A percentile compares a stretch with the other conserved stretches of the same genome.
phyloP scores from a whole-genome alignment of 2,113 vertebrate species.

The Zeus faber region DNA sequence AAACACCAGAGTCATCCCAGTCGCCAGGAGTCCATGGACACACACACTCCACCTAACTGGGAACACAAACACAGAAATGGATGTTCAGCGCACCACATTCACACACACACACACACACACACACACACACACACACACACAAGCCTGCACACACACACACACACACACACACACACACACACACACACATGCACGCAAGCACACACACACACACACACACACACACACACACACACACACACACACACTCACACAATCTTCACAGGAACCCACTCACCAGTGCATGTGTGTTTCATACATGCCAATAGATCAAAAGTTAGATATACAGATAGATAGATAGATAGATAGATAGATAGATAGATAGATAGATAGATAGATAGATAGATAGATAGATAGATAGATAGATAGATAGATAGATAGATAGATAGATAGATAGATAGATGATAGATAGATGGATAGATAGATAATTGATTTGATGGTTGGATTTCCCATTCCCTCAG shows the following conservation, averaged over 20 bases:
- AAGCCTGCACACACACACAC: conserved; percentile 9
- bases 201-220: background rate
- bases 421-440: background rate
- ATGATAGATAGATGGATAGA: too few relatives aligned
- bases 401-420: background rate
- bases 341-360: background rate
- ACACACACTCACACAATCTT: conserved; percentile 1
- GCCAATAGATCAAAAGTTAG: background rate
- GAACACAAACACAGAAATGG: conserved; percentile 29
- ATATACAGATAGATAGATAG: background rate
- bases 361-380: too few relatives aligned
- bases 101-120: background rate
- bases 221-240: background rate
- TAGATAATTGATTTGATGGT: too few relatives aligned
- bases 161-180: conserved; percentile 15
- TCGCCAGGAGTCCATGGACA: conserved; percentile 34
- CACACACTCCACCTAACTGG: conserved; percentile 48
- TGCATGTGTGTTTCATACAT: background rate
- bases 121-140: background rate
- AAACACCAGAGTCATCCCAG: conserved; percentile 49
- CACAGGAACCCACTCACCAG: background rate
- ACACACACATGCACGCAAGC: background rate
- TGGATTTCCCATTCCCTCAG: too few relatives aligned
- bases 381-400: background rate
- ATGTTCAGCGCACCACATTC: background rate